phyloP scores from a whole-genome alignment of 2,113 vertebrate genomes.

The Crypturellus undulatus region DNA sequence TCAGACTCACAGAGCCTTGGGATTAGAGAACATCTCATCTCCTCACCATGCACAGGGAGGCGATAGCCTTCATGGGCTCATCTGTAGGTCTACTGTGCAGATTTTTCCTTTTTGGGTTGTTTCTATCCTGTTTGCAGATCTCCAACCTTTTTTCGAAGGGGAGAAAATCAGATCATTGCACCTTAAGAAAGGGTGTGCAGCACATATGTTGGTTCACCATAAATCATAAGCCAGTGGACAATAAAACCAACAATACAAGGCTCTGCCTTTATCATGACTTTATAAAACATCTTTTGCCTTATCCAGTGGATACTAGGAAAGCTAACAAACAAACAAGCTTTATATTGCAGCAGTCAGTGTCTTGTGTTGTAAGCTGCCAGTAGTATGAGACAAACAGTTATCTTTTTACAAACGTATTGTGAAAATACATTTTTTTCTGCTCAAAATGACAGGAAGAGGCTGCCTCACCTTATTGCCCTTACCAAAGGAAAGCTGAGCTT shows the following conservation, averaged over 20 bases:
- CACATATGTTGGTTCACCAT: not conserved
- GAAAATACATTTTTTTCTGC: not conserved
- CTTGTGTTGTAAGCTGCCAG: not conserved
- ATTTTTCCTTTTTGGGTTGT: slow-evolving; percentile 14
- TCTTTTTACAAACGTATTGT: not conserved
- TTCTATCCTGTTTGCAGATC: not conserved
- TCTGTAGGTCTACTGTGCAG: not conserved
- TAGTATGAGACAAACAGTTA: not conserved
- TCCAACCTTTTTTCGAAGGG: not conserved
- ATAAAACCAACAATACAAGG: not conserved
- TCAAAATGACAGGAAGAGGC: not conserved
- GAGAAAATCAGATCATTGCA: not conserved
- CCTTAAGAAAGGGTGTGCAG: not conserved
- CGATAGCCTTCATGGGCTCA: slow-evolving; percentile 33
- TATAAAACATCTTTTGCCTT: not conserved
- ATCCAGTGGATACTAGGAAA: not conserved
- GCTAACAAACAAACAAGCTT: not conserved
- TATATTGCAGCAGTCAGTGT: not conserved
- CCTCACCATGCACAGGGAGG: slow-evolving; percentile 16
- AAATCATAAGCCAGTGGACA: not conserved
- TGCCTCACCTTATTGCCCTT: not conserved
- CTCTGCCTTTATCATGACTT: not conserved
- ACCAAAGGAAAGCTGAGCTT: not conserved
- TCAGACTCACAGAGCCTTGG: slow-evolving; percentile 44
- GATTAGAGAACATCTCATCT: slow-evolving; percentile 53